Evolutionary conservation across 2,113 vertebrate species (phyloP), one percentile per base, ranked within the genome.

Genomic region (Guaruba guarouba): DNA sequence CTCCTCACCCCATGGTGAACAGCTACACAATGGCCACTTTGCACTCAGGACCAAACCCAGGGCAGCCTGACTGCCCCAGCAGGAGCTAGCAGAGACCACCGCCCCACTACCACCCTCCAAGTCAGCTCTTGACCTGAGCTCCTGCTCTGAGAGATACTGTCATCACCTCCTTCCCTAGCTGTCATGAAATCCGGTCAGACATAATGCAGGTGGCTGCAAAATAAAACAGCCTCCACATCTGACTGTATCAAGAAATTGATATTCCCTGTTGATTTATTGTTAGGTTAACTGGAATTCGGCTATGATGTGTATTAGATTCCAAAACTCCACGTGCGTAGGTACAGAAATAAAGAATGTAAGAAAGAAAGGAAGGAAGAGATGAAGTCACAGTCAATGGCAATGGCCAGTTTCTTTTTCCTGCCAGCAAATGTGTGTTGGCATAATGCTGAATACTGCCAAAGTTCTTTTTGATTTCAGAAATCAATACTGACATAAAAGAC

Each of bases 401-500:
- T 4, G 29, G 74, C 74, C 49, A 69, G 67, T n/a, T 93, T 96
- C 88, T 94, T 93, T 96, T 92, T 84, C 63, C 86, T 95, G 92
- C 86, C 93, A 94, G 83, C 79, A 93, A 94, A 91, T 66, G 74
- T 4, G 6, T 54, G 54, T 94, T 96, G 94, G 92, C 92, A 95
- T 10, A 2, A 77, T 52, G 52, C 90, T 88, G 83, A 94, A 90
- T 90, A n/a, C 54, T 93, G 94, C 93, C 92, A 94, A 96, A 96
- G 90, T 96, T 97, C 93, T 96, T 96, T 96, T 95, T 90, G 93
- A 66, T 97, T 73, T 61, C 96, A 97, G 95, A 95, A 97, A 96
- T 97, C 96, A 95, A 93, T 97, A 92, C 73, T 88, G 86, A 93
- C 87, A 93, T 94, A 96, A 97, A 97, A 97, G 95, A 95, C 92